phyloP scores from a whole-genome alignment of 2,888 invertebrate genomes.

The Chaetogeoica ovagalla region DNA sequence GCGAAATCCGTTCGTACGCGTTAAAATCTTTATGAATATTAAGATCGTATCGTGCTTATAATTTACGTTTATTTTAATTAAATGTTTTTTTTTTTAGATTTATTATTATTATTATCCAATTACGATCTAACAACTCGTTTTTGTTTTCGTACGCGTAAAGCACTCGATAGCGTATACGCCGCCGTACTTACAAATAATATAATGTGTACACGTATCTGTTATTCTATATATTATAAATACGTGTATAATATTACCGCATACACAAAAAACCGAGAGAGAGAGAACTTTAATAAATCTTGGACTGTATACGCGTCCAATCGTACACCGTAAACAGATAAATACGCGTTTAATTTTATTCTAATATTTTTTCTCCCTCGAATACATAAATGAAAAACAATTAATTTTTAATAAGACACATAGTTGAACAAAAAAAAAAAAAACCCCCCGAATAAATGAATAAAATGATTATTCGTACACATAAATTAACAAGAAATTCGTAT shows the following conservation, averaged over 20 bases:
- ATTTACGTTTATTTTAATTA: constrained; percentile 46
- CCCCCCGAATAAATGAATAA: no score
- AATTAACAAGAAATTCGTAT: no score
- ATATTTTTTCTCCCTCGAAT: not conserved
- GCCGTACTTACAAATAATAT: no score
- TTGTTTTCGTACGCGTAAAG: not conserved
- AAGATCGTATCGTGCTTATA: constrained; percentile 38
- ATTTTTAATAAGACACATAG: not conserved
- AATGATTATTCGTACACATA: no score
- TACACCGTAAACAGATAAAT: not conserved
- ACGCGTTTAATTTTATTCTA: not conserved
- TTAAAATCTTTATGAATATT: constrained; percentile 12
- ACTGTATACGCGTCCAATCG: not conserved
- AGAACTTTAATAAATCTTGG: constrained; percentile 12
- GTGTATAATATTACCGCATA: not conserved
- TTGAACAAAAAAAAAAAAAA: not conserved
- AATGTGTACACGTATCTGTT: no score
- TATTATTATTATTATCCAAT: constrained; percentile 49
- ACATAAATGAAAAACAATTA: not conserved
- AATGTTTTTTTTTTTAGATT: constrained; percentile 31
- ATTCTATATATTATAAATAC: not conserved
- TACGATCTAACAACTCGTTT: constrained; percentile 44
- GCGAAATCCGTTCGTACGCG: not conserved
- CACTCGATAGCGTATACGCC: no score
- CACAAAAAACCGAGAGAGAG: not conserved